Evolutionary conservation across 2,888 invertebrate species (phyloP), one percentile per base, ranked within the genome.

Genomic region (Andrena fulva): DNA sequence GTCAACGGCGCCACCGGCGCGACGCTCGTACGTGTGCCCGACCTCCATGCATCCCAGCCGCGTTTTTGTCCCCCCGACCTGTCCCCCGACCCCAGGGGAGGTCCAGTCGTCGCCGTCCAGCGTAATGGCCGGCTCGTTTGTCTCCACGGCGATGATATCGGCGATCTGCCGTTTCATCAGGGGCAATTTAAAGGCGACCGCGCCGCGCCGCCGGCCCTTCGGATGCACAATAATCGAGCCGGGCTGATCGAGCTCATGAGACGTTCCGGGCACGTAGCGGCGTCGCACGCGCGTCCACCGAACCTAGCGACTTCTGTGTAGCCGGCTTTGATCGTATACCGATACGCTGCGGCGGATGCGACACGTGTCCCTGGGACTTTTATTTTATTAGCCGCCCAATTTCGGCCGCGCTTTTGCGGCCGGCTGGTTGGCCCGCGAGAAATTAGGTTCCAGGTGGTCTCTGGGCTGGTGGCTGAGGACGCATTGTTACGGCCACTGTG

Each of bases 81-180:
- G 48, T 60, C 71, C 67, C 79, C 54, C 24, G 4, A 24, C 33
- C 54, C 63, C 5, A 31, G 75, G 33, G 48, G 60, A n/a, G 66
- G 35, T 20, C 20, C 16, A 16, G 20, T 27, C 71, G 20, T n/a
- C 56, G 67, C 62, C 71, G 67, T 20, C 42, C 33, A 66, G n/a
- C 60, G 70, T 82, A 84, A 89, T 73, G 76, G 66, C 10, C 66
- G 67, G 71, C 59, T 84, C 88, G 80, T 88, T 88, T 88, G 80
- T 88, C 88, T 81, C 69, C 70, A 24, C 20, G 48, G 35, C 78
- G 73, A 73, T 77, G 79, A 77, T 87, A 85, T 87, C 80, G 78
- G 16, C 88, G 86, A 90, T 90, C 89, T 86, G 90, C 89, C 84
- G 82, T 90, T 89, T 90, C 89, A 86, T 88, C 87, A 69, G 82